A percentile compares a stretch with the other conserved stretches of the same genome.
These are phyloP conservation scores for Rambutsinella grinnellia DNA, from an alignment of 2,888 invertebrate species.

Conservation along the genomic window DNA sequence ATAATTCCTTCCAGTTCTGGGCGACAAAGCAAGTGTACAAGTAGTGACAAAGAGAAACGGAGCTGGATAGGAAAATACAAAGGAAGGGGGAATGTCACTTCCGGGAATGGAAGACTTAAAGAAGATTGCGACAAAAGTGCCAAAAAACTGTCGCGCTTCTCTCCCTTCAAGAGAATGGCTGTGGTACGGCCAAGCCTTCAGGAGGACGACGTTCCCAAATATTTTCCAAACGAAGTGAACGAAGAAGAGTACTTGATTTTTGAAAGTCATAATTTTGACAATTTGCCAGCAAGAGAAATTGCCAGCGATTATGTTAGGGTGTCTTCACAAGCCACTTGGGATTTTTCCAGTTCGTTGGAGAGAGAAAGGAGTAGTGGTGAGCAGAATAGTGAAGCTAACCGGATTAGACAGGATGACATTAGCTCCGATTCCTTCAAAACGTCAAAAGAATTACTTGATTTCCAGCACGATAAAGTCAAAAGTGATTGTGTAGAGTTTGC, in stretches of 20 bases:
- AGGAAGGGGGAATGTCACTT: background rate
- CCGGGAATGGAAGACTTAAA: background rate
- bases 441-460: no score
- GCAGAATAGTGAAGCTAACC: no score
- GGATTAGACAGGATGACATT: background rate
- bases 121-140: background rate
- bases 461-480: no score
- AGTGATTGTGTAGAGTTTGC: no score
- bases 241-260: background rate
- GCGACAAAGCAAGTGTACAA: background rate
- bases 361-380: background rate
- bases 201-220: background rate
- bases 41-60: background rate
- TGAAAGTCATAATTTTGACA: background rate
- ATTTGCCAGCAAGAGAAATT: background rate
- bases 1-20: background rate
- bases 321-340: background rate
- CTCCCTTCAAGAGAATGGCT: slow-evolving; percentile 13
- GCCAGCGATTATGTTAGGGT: background rate
- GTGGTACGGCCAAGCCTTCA: slow-evolving; percentile 1
- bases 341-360: background rate
- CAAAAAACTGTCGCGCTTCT: background rate
- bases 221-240: background rate
- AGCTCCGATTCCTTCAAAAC: no score
- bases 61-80: background rate